phyloP scores from a whole-genome alignment of 2,888 invertebrate genomes.

The Eledona agricola region DNA sequence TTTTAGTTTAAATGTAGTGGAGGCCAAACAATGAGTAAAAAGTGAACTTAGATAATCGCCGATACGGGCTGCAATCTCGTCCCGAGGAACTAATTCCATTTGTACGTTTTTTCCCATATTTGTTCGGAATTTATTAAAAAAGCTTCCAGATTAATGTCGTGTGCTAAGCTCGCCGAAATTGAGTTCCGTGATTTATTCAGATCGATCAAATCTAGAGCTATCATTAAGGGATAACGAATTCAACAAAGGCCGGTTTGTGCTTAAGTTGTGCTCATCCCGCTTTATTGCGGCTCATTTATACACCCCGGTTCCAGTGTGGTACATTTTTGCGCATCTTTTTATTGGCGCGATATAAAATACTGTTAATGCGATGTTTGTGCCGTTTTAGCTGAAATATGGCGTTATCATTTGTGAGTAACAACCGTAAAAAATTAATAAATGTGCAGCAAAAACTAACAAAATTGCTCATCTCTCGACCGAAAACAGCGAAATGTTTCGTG shows the following conservation, averaged over 20 bases:
- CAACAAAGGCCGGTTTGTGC: neutral
- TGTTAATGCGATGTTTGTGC: too few species aligned
- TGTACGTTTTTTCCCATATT: constrained; percentile 53
- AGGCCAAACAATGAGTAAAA: constrained; percentile 44
- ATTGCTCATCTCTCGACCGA: too few species aligned
- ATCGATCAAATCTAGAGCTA: constrained; percentile 29
- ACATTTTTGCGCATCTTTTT: constrained; percentile 1
- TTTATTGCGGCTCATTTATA: constrained; percentile 5
- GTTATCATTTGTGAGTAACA: too few species aligned
- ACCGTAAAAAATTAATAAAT: too few species aligned
- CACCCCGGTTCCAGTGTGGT: neutral
- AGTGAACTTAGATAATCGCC: constrained; percentile 44
- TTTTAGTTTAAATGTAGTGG: constrained; percentile 31
- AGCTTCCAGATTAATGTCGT: constrained; percentile 51
- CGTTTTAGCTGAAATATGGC: too few species aligned
- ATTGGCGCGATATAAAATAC: constrained; percentile 3
- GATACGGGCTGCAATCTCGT: constrained; percentile 47
- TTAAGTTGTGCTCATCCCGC: neutral
- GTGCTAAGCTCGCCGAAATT: constrained; percentile 51
- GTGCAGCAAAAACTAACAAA: too few species aligned
- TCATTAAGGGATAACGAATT: constrained; percentile 12
- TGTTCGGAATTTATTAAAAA: constrained; percentile 54
- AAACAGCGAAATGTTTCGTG: constrained; percentile 1
- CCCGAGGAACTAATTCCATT: constrained; percentile 54
- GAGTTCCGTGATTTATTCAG: constrained; percentile 51